Conservation (phyloP, 1,140 invertebrate genomes). For the Drosophila hydei region DNA sequence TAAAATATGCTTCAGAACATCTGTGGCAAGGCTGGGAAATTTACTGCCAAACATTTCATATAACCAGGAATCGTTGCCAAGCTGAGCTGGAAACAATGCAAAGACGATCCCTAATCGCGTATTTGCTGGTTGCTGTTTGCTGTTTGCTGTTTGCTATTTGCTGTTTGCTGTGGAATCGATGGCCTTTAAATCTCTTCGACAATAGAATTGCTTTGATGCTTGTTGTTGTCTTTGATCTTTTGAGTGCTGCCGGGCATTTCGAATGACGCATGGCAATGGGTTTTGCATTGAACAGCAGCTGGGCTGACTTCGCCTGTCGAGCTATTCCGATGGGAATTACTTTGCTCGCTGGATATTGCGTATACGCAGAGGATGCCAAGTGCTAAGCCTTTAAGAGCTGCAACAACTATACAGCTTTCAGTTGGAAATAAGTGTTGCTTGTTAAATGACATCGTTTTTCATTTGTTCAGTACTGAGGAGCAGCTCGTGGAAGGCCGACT, state of each 20-base stretch:
- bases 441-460: constrained; percentile 34
- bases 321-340: constrained; percentile 47
- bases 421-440: constrained; percentile 34
- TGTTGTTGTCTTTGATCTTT: constrained; percentile 49
- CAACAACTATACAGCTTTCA: constrained; percentile 33
- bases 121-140: background rate
- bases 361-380: constrained; percentile 49
- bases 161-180: constrained; percentile 33
- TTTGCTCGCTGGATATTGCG: constrained; percentile 40
- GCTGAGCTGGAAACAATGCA: constrained; percentile 17
- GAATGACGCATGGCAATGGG: constrained; percentile 64
- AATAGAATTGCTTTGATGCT: constrained; percentile 17
- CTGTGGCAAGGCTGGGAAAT: constrained; percentile 5
- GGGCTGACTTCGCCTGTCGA: constrained; percentile 1
- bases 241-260: constrained; percentile 50
- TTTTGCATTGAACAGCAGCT: constrained; percentile 44
- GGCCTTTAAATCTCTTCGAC: constrained; percentile 11
- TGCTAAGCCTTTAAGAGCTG: background rate
- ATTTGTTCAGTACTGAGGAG: constrained; percentile 15
- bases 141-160: background rate
- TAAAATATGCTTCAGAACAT: background rate
- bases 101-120: constrained; percentile 44
- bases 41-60: constrained; percentile 16
- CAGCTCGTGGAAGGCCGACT: constrained; percentile 2
- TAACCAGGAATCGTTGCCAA: constrained; percentile 31